phyloP scores from a whole-genome alignment of 1,140 invertebrate genomes.

The Drepana arcuata region DNA sequence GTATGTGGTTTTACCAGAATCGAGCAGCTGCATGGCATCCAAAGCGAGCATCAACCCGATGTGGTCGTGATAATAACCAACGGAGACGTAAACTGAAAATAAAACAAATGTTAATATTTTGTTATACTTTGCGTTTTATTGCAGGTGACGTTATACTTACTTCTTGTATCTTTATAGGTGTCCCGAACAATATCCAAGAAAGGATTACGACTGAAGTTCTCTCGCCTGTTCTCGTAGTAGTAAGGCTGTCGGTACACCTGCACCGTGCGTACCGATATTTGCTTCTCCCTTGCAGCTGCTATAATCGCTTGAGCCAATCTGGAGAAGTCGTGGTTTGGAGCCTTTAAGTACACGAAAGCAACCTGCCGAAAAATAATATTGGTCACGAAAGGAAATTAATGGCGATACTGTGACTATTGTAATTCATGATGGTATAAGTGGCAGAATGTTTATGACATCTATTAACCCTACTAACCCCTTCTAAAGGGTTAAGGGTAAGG shows the following conservation, averaged over 20 bases:
- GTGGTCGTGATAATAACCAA: conserved; percentile 91
- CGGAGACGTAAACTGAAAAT: conserved; percentile 91
- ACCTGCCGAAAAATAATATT: conserved; percentile 67
- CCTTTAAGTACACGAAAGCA: conserved; percentile 82
- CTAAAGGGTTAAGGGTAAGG: too few species aligned
- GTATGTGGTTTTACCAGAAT: conserved; percentile 85
- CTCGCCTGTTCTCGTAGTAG: conserved; percentile 84
- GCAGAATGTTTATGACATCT: too few species aligned
- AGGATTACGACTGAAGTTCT: conserved; percentile 84
- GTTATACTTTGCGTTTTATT: too few species aligned
- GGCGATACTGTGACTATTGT: too few species aligned
- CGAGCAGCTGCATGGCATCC: conserved; percentile 85
- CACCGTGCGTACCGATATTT: conserved; percentile 78
- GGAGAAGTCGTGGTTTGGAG: conserved; percentile 78
- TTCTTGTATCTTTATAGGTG: conserved; percentile 84
- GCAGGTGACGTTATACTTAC: too few species aligned
- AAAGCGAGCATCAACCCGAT: conserved; percentile 87
- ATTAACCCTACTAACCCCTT: too few species aligned
- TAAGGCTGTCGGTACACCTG: conserved; percentile 68
- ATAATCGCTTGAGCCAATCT: conserved; percentile 82
- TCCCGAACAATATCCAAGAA: conserved; percentile 84
- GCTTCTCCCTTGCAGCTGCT: conserved; percentile 76
- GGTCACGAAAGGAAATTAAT: too few species aligned
- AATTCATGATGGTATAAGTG: too few species aligned
- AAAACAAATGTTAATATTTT: too few species aligned